Conservation (phyloP, 2,113 vertebrate genomes). For the Aleadryas rufinucha region DNA sequence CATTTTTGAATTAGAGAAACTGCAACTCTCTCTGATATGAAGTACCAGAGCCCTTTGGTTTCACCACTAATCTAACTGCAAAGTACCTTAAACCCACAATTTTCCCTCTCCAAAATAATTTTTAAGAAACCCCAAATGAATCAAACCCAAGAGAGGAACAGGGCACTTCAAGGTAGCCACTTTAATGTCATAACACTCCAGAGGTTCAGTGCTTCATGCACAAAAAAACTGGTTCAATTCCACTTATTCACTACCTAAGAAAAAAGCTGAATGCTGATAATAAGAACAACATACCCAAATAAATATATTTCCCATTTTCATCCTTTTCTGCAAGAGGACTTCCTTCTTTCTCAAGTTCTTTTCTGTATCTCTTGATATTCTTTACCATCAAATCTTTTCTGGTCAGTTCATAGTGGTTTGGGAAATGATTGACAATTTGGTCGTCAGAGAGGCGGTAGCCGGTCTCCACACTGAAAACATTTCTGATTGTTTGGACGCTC, state of each 20-base stretch:
- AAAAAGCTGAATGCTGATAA: background rate
- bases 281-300: slow-evolving; percentile 79
- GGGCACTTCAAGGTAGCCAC: background rate
- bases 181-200: background rate
- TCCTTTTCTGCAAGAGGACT: slow-evolving; percentile 94
- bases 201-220: background rate
- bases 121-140: background rate
- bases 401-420: slow-evolving; percentile 97
- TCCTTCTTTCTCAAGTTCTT: slow-evolving; percentile 92
- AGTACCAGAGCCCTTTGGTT: background rate
- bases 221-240: background rate
- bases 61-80: background rate
- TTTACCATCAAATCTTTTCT: slow-evolving; percentile 98
- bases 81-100: background rate
- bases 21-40: background rate
- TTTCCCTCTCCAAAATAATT: background rate
- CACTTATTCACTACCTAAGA: background rate
- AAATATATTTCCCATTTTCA: slow-evolving; percentile 93
- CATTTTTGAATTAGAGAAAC: background rate
- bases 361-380: slow-evolving; percentile 96
- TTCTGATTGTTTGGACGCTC: slow-evolving; percentile 96
- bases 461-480: slow-evolving; percentile 92
- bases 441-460: slow-evolving; percentile 96
- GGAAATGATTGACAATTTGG: slow-evolving; percentile 97
- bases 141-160: background rate